phyloP scores from a whole-genome alignment of 2,888 invertebrate species.

The Ceriagrion tenellum region DNA sequence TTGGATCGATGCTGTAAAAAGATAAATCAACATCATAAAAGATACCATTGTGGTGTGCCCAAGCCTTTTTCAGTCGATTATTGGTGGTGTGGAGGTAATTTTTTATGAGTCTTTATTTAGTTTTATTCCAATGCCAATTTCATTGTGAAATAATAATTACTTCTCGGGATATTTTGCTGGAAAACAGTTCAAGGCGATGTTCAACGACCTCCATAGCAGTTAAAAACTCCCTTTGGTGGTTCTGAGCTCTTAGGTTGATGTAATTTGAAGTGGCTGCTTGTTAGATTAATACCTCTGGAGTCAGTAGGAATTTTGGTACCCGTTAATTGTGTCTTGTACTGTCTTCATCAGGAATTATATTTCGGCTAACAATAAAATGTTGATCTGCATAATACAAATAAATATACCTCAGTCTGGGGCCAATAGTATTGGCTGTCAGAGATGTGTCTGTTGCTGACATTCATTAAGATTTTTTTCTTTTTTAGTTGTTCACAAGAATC shows the following conservation, averaged over 20 bases:
- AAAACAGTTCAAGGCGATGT: neutral
- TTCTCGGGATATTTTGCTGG: neutral
- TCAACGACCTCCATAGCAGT: neutral
- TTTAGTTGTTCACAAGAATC: neutral
- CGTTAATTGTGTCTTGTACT: neutral
- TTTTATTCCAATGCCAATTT: neutral
- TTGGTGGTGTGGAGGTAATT: neutral
- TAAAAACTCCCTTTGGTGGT: neutral
- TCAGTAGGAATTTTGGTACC: neutral
- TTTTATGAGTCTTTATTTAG: neutral
- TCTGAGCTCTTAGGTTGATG: neutral
- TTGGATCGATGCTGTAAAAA: neutral
- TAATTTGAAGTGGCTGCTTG: neutral
- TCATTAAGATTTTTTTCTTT: neutral
- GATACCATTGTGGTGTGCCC: neutral
- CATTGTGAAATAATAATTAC: neutral
- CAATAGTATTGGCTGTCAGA: slow-evolving; percentile 37
- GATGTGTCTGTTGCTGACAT: neutral
- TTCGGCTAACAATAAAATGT: neutral
- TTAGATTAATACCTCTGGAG: neutral
- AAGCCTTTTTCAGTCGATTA: neutral
- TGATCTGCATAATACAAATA: neutral
- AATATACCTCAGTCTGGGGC: slow-evolving; percentile 41
- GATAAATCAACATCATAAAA: neutral
- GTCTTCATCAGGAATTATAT: neutral